Evolutionary conservation across 2,888 invertebrate genomes (phyloP), one percentile per base, ranked within the genome.

Genomic region (Rutpela maculata): DNA sequence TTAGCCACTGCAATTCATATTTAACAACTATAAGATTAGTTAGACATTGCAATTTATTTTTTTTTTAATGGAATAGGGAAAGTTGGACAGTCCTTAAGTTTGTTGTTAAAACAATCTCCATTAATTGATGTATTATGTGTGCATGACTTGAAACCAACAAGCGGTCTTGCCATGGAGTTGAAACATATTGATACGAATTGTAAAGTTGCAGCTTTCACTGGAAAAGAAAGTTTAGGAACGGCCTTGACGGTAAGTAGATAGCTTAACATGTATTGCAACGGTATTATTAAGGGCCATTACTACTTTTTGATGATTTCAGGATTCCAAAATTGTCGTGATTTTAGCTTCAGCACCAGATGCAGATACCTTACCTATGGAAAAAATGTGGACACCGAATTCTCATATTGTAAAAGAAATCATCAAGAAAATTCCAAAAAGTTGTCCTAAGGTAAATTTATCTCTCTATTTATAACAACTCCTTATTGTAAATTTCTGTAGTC

Each of bases 71-170:
- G 31, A 26, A 63, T 55, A 78, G 92, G 91, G 72, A 91, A 90
- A 70, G 85, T 92, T 15, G 93, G 93, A 0, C 92, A 93, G 88
- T 89, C 91, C 0, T 85, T 93, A 31, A 89, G 92, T 55, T 86
- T 94, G 63, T 88, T 93, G 85, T 87, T 94, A 66, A 92, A 93
- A 83, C 91, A 92, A 77, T 92, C 92, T 22, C 91, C 92, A 0
- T 84, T 90, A 63, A 90, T 94, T 77, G 92, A 92, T 65, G 92
- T 92, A 84, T 87, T 94, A 67, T 91, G 92, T 17, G 80, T 94
- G n/a, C 92, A 92, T 83, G 94, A 94, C 85, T 86, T 87, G 6
- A 83, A 86, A 31, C 86, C 88, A 1, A 86, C 87, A 11, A 83
- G 87, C 15, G 89, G 89, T 31, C 83, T 91, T 19, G 89, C 89